A percentile compares a stretch with the other conserved stretches of the same genome.
Evolutionary conservation across 2,888 invertebrate genomes (phyloP).

Genomic region (Agrochola macilenta): DNA sequence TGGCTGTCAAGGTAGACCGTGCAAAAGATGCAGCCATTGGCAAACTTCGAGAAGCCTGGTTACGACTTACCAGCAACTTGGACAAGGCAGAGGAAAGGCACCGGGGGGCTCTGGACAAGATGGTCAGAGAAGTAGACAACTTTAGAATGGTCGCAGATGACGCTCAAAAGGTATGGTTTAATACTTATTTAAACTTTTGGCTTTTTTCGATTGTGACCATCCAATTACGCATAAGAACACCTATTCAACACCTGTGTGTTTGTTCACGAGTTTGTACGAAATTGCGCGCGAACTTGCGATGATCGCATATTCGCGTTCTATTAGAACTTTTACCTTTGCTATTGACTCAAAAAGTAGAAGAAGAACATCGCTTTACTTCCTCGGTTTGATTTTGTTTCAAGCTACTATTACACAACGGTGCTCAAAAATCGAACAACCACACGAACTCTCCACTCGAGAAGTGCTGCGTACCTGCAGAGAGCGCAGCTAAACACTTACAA

Average conservation of each 20-base stretch:
- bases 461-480: too few species aligned
- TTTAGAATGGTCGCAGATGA: conserved; percentile 84
- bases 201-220: neutral
- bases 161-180: conserved; percentile 85
- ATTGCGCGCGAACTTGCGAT: neutral
- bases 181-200: neutral
- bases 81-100: conserved; percentile 88
- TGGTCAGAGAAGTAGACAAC: conserved; percentile 89
- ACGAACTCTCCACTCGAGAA: too few species aligned
- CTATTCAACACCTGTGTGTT: neutral
- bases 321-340: neutral
- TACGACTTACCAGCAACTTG: conserved; percentile 86
- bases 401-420: too few species aligned
- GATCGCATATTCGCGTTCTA: neutral
- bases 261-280: neutral
- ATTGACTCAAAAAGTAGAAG: too few species aligned
- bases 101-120: conserved; percentile 84
- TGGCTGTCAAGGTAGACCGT: conserved; percentile 94
- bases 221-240: neutral
- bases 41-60: conserved; percentile 92
- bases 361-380: neutral
- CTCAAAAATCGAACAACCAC: too few species aligned
- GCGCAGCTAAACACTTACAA: too few species aligned
- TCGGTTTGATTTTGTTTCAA: neutral
- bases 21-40: conserved; percentile 93